These are phyloP conservation scores for Pantherophis alleghaniensis DNA, from an alignment of 2,797 vertebrate species.

Conservation along the genomic window DNA sequence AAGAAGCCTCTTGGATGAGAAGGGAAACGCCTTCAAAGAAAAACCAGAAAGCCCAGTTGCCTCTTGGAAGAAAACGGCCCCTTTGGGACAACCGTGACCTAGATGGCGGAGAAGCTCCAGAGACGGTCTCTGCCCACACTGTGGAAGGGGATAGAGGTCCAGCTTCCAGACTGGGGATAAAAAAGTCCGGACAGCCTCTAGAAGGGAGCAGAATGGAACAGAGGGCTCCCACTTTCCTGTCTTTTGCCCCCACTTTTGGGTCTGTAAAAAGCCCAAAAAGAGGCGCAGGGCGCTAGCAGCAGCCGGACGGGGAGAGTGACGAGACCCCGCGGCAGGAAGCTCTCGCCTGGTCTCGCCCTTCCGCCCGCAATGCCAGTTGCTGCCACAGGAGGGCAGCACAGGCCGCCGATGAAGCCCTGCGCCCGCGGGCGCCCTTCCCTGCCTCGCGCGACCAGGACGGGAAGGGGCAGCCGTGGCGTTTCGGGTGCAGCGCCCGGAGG, in stretches of 20 bases:
- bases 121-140: too few species aligned
- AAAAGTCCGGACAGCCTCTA: not conserved
- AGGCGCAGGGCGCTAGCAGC: too few species aligned
- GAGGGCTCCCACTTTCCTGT: not conserved
- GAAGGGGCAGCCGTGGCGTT: not conserved
- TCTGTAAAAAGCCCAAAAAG: not conserved
- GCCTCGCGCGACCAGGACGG: not conserved
- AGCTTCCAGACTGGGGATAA: not conserved
- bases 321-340: not conserved
- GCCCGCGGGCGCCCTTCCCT: not conserved
- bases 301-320: not conserved
- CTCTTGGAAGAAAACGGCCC: too few species aligned
- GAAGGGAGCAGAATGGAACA: not conserved
- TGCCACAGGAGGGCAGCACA: slow-evolving; percentile 1
- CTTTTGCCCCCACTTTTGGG: not conserved
- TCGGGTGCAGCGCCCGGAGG: not conserved
- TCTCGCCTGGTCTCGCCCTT: not conserved
- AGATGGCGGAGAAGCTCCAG: too few species aligned
- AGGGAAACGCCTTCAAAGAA: too few species aligned
- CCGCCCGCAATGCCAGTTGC: not conserved
- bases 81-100: too few species aligned
- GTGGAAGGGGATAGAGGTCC: too few species aligned
- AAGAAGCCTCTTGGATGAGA: too few species aligned
- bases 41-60: too few species aligned
- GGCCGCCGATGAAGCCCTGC: not conserved